A percentile compares a stretch with the other conserved stretches of the same genome.
phyloP scores from a whole-genome alignment of 2,113 vertebrate genomes.

The Indri indri region DNA sequence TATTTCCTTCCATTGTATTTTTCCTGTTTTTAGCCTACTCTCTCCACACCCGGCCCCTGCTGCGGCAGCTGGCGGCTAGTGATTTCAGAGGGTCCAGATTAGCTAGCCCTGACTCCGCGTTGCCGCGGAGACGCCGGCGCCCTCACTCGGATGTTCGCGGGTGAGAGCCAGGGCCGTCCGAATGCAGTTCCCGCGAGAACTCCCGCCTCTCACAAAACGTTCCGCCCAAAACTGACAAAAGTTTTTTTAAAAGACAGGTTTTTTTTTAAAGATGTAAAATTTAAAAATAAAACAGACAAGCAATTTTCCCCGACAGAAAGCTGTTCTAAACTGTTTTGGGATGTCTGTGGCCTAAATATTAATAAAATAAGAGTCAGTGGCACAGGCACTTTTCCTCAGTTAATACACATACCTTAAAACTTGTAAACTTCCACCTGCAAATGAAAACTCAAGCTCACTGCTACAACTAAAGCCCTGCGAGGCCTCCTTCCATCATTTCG shows the following conservation, averaged over 20 bases:
- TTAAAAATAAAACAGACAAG: slow-evolving; percentile 30
- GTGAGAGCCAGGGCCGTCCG: slow-evolving; percentile 40
- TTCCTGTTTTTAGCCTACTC: slow-evolving; percentile 40
- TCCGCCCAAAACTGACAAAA: background rate
- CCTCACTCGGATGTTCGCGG: rapidly evolving
- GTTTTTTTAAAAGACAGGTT: background rate
- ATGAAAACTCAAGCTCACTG: background rate
- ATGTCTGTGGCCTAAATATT: background rate
- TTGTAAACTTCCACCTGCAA: background rate
- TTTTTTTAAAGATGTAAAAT: background rate
- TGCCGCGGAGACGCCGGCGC: rapidly evolving
- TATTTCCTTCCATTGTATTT: slow-evolving; percentile 83
- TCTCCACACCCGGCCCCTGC: background rate
- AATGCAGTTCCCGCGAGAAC: slow-evolving; percentile 63
- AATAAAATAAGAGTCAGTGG: background rate
- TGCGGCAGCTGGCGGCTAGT: background rate
- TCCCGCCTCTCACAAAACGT: slow-evolving; percentile 21
- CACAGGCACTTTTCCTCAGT: background rate
- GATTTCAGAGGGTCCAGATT: rapidly evolving
- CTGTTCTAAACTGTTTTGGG: background rate
- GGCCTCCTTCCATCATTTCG: background rate
- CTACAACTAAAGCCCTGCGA: background rate
- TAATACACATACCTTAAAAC: background rate
- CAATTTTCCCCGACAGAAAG: background rate
- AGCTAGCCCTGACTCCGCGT: rapidly evolving